Evolutionary conservation across 35 echinoderm and acorn worm species (phyloP), one percentile per base, ranked within the genome.

Genomic region (Chiridota heheva): DNA sequence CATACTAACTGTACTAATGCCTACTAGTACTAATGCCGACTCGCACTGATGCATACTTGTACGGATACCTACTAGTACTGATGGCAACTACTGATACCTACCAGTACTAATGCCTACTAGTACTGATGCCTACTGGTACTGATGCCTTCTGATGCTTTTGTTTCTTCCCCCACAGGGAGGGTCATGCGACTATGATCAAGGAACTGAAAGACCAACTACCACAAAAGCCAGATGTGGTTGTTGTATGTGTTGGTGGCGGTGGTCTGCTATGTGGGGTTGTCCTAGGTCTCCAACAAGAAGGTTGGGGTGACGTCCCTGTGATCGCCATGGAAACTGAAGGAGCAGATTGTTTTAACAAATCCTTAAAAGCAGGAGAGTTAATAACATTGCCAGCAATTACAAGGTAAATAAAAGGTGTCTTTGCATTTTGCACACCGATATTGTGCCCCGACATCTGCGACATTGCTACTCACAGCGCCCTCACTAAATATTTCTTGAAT

Each of bases 301-400:
- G 93, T 12, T 97, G 93, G 93, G 60, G 45, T 10, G 81, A 90
- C 44, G 87, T 96, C 20, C 93, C 93, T 53, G 60, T 97, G 3
- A 63, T 97, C 36, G 88, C 88, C 64, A 97, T 97, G 84, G 93
- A 97, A 77, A 97, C 93, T 0, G 57, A 75, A 40, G 93, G 93
- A 33, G 93, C 93, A 0, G 88, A 97, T 31, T 92, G 88, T 53
- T 97, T 73, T 66, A 96, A 87, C 42, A 56, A 65, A 25, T 64
- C 88, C 0, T 83, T 96, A 17, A 65, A 82, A 18, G 88, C 88
- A 55, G 93, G 88, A 15, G 59, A 96, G 26, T 53, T 86, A 64
- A 88, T 96, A 0, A 96, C 88, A 7, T 41, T 91, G 58, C 72
- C 78, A 13, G 84, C 76, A 72, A 97, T 97, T 31, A 91, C 93